phyloP scores from a whole-genome alignment of 2,113 vertebrate species.

The Podilymbus podiceps region DNA sequence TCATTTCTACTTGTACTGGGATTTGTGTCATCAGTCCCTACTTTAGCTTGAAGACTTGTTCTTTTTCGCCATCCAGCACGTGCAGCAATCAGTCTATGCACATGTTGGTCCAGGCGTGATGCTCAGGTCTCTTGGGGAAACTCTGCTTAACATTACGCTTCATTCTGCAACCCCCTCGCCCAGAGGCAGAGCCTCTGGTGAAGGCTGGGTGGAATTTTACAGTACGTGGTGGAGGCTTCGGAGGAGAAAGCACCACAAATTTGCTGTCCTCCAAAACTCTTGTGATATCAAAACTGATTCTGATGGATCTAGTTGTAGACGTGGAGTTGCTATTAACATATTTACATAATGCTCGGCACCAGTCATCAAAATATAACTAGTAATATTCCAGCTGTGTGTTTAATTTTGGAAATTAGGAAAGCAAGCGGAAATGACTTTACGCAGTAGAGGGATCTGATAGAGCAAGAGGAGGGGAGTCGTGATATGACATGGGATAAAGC shows the following conservation, averaged over 20 bases:
- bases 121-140: background rate
- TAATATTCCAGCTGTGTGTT: background rate
- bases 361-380: background rate
- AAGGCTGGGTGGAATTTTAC: background rate
- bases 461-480: background rate
- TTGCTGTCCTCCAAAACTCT: fast-evolving
- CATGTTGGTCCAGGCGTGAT: too few species aligned
- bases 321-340: background rate
- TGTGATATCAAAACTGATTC: background rate
- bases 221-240: background rate
- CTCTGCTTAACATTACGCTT: background rate
- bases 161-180: background rate
- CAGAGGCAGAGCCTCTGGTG: background rate
- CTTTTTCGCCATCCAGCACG: background rate
- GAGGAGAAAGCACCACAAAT: background rate
- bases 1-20: fast-evolving
- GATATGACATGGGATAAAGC: background rate
- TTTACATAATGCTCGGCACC: background rate
- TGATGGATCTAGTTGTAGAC: background rate
- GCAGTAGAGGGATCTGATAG: background rate
- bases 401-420: background rate
- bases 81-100: background rate
- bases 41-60: background rate
- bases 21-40: background rate
- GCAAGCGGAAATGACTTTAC: background rate